phyloP scores from a whole-genome alignment of 2,888 invertebrate genomes.

The Clusia tigrina region DNA sequence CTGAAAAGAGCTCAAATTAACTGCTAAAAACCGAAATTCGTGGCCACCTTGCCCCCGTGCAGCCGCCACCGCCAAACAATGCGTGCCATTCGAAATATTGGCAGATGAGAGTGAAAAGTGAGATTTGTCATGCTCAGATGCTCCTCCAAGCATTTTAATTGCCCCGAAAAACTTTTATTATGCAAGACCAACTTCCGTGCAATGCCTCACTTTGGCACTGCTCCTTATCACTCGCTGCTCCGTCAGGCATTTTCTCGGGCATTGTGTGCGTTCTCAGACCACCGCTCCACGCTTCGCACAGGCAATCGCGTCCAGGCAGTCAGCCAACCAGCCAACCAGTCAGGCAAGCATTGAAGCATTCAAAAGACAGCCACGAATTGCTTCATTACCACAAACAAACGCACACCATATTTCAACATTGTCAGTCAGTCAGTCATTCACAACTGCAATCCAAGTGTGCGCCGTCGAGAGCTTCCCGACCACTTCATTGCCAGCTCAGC shows the following conservation, averaged over 20 bases:
- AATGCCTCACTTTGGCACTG: constrained; percentile 55
- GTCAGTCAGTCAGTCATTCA: not conserved
- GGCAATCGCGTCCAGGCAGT: not conserved
- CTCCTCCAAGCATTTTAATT: constrained; percentile 58
- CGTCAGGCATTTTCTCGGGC: constrained; percentile 33
- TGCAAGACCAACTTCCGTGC: constrained; percentile 39
- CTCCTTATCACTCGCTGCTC: not conserved
- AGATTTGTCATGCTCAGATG: constrained; percentile 60
- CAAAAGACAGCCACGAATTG: constrained; percentile 38
- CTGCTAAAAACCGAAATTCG: too few species aligned
- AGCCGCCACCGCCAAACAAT: not conserved
- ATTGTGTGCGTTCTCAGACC: not conserved
- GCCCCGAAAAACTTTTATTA: constrained; percentile 49
- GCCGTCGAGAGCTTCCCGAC: constrained; percentile 11
- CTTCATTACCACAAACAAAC: too few species aligned
- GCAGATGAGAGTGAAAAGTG: constrained; percentile 58
- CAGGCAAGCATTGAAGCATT: constrained; percentile 46
- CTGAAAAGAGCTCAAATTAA: too few species aligned
- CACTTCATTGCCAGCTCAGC: constrained; percentile 2
- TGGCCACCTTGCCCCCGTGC: too few species aligned
- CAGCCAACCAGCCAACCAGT: not conserved
- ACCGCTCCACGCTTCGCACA: not conserved
- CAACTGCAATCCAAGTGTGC: constrained; percentile 20
- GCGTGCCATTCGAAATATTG: constrained; percentile 27
- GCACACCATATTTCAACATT: not conserved